Conservation (phyloP, 2,797 vertebrate genomes). For the Hyperoplus immaculatus region DNA sequence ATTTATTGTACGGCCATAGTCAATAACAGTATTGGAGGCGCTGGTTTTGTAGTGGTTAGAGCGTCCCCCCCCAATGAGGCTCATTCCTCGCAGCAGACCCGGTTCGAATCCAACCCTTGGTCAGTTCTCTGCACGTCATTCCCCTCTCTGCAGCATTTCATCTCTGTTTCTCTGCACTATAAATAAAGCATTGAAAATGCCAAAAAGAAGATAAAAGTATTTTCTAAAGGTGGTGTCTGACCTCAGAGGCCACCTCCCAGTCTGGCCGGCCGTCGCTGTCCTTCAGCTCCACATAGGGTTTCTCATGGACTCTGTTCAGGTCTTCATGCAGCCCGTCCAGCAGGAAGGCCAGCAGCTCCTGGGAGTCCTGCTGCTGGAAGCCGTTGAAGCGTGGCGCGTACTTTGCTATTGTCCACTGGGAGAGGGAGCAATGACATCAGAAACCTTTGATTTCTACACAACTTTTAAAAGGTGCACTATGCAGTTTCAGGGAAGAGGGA, state of each 20-base stretch:
- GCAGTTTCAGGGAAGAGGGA: no score
- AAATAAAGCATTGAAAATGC: no score
- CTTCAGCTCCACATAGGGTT: conserved; percentile 97
- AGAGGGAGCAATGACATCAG: conserved; percentile 18
- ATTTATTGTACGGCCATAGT: no score
- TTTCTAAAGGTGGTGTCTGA: conserved; percentile 64
- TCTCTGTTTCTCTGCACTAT: no score
- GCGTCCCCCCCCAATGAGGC: no score
- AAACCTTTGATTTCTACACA: background rate
- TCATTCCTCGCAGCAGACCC: no score
- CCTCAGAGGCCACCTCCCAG: conserved; percentile 98
- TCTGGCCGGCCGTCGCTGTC: conserved; percentile 97
- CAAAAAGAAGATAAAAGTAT: no score
- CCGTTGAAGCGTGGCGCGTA: conserved; percentile 98
- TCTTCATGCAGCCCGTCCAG: conserved; percentile 98
- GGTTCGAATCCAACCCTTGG: no score
- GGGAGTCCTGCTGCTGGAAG: conserved; percentile 99
- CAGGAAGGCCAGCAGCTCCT: conserved; percentile 97
- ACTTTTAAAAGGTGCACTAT: background rate
- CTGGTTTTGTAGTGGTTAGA: no score
- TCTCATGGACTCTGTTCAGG: conserved; percentile 97
- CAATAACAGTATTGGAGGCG: no score
- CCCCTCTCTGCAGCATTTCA: no score
- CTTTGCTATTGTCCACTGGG: conserved; percentile 98
- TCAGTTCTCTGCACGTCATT: no score